Base-by-base conservation (phyloP, 2,888 invertebrate genomes). In the Reticulitermes lucifugus region DNA sequence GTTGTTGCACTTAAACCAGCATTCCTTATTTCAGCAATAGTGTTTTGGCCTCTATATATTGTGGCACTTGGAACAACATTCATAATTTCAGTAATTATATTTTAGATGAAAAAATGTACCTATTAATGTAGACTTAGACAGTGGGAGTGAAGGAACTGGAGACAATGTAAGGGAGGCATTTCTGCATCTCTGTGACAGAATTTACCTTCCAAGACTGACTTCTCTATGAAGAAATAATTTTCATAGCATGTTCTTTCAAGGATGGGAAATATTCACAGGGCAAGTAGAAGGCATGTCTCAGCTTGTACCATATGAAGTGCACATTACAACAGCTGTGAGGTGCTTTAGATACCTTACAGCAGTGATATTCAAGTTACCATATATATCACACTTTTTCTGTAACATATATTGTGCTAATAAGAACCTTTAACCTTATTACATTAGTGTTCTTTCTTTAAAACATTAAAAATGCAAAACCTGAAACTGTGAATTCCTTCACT, bases 361-460 rank as follows among this genome's bases (percentile, higher is more conserved):
- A 84, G 84, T 84, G 84, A 84, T 84, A 84, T 51, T 35, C 60
- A 84, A 84, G 84, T 84, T 84, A 84, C 84, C 84, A 79, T 77
- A 75, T 83, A 60, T 84, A 6, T 12, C 59, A 75, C 59, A 75
- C 79, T 35, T 60, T 21, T 84, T 84, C 59, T 59, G 79, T 77
- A 77, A 79, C 60, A 12, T 41, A 25, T 70, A n/a, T 43, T 81
- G 6, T 46, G 12, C 6, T 41, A 41, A 73, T 73, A 41, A 77
- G 41, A 46, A 10, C 22, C 22, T 77, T 77, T 46, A 77, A 77
- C 51, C 41, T 73, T 41, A 0, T 41, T 0, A 41, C 41, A 29
- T 73, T 41, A 3, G 21, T 73, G 6, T 35, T 73, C 25, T 25
- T 65, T 65, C n/a, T n/a, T 65, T 65, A 65, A 6, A 65, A 4